Conservation (phyloP, 2,113 vertebrate genomes). For the Psittacara wagleri region DNA sequence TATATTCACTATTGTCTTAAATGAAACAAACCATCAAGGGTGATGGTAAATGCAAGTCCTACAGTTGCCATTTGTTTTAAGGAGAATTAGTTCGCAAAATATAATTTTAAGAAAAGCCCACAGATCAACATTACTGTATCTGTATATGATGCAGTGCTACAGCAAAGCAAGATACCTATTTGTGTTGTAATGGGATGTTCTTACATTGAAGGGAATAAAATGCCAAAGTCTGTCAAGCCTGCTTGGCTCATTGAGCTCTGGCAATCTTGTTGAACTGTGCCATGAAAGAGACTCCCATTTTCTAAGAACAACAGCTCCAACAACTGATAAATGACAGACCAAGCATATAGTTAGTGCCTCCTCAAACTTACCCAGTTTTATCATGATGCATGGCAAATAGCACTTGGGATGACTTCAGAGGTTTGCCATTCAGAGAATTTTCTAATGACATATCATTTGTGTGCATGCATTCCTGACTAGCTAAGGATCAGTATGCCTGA, state of each 20-base stretch:
- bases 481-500: neutral
- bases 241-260: neutral
- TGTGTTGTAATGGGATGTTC: neutral
- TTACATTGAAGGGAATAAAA: neutral
- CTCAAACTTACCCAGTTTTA: neutral
- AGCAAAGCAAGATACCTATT: neutral
- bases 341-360: neutral
- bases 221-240: neutral
- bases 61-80: neutral
- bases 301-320: neutral
- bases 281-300: neutral
- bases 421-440: conserved; percentile 29
- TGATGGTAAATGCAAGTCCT: neutral
- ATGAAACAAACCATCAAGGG: neutral
- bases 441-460: conserved; percentile 7
- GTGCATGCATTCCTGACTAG: neutral
- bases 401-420: conserved; percentile 8
- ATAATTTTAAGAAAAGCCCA: neutral
- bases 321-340: neutral
- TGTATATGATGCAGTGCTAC: neutral
- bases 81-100: neutral
- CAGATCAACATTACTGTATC: neutral
- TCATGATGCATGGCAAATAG: neutral
- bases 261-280: neutral
- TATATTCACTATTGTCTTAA: neutral